These are phyloP conservation scores for Porites evermanni DNA, from an alignment of 92 coral and sea anemone species.

Conservation along the genomic window DNA sequence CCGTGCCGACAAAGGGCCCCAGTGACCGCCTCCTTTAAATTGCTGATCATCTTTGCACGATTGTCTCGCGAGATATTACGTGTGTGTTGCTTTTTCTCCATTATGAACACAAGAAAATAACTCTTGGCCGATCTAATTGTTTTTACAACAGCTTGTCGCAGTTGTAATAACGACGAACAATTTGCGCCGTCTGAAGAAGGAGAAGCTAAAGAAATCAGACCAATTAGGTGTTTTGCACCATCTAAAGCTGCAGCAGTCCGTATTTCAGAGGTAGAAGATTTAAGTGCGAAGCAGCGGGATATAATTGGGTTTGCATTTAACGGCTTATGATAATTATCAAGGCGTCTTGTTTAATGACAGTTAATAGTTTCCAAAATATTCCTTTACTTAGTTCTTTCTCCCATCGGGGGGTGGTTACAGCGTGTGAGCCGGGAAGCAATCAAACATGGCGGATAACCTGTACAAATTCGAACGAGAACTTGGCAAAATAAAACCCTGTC, in stretches of 20 bases:
- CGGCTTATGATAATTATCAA: constrained; percentile 57
- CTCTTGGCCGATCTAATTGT: constrained; percentile 44
- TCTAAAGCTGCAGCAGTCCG: not conserved
- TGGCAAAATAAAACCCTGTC: too few relatives aligned
- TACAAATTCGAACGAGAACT: too few relatives aligned
- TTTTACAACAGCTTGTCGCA: constrained; percentile 26
- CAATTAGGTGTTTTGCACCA: not conserved
- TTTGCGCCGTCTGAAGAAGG: constrained; percentile 8
- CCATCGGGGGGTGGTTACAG: constrained; percentile 24
- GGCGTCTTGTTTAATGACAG: constrained; percentile 63
- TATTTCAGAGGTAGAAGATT: not conserved
- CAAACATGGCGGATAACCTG: constrained; percentile 13
- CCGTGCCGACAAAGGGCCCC: constrained; percentile 47
- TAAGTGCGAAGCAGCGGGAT: constrained; percentile 6
- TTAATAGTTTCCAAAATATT: constrained; percentile 50
- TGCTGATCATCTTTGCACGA: constrained; percentile 52
- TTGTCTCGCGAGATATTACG: constrained; percentile 50
- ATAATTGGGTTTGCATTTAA: constrained; percentile 58
- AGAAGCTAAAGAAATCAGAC: not conserved
- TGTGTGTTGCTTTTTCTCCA: constrained; percentile 47
- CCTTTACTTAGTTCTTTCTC: constrained; percentile 12
- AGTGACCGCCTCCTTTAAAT: constrained; percentile 52
- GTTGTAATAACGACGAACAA: constrained; percentile 16
- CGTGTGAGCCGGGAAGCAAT: not conserved
- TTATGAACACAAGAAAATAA: constrained; percentile 50